Evolutionary conservation across 2,888 invertebrate species (phyloP), one percentile per base, ranked within the genome.

Genomic region (Tryphoninae sp.): DNA sequence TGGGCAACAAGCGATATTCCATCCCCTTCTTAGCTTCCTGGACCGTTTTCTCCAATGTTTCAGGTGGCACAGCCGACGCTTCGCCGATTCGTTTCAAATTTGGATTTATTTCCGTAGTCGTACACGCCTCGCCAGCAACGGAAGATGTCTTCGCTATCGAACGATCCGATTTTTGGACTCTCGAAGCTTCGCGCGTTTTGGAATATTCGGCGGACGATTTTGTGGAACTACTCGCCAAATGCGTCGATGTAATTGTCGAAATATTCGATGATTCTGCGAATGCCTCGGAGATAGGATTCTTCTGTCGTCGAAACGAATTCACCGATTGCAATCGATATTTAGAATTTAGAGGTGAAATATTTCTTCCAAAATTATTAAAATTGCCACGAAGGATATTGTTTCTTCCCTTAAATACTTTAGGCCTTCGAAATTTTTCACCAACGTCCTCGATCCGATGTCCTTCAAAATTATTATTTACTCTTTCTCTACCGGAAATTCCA

Each of bases 31-130:
- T 81, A 51, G 62, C 74, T 42, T 58, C 8, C 9, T 58, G 33
- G 2, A 67, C 19, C 3, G 16, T 74, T 42, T 69, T 78, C 3
- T 75, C 73, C 9, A 33, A 9, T 8, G 40, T n/a, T 61, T 82
- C 82, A 23, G 77, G 51, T n/a, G 64, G 42, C 8, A 69, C 64
- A n/a, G 81, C 59, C 16, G 80, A 19, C 9, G 77, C 76, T 7
- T 77, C 79, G 51, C 74, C 71, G 19, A 81, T 67, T 9, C 76
- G 67, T 1, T 74, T 75, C 1, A 73, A 16, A 42, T 77, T 80
- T 9, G 75, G 81, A 78, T 78, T 83, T 55, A 59, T 75, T 68
- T 75, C 74, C 8, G 76, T 58, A 6, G 75, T 78, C 16, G 76
- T 76, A 7, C 62, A 68, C 40, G 61, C 42, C 6, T n/a, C 72